Conservation (phyloP, 2,888 invertebrate species). For the Macrophya alboannulata region DNA sequence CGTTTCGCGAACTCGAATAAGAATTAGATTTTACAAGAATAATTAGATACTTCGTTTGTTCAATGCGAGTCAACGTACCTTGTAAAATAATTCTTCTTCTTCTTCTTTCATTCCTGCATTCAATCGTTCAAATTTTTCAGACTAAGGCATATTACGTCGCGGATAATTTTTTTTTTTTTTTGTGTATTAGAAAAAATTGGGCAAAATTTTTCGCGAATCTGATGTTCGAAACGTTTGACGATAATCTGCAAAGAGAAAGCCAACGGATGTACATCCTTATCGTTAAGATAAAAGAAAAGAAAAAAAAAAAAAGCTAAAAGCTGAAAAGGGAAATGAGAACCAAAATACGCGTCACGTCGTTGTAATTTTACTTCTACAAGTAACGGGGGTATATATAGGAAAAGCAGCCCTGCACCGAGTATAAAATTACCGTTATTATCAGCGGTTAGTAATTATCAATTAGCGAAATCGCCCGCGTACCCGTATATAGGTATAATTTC, state of each 20-base stretch:
- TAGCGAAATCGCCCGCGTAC: slow-evolving; percentile 49
- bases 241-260: too few relatives aligned
- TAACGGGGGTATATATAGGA: not conserved
- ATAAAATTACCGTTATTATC: slow-evolving; percentile 54
- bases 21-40: not conserved
- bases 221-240: too few relatives aligned
- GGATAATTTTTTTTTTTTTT: not conserved
- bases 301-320: not conserved
- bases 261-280: too few relatives aligned
- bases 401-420: slow-evolving; percentile 24
- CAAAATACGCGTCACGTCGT: slow-evolving; percentile 31
- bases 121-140: not conserved
- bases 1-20: not conserved
- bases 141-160: too few relatives aligned
- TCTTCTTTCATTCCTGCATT: not conserved
- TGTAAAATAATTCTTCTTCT: too few relatives aligned
- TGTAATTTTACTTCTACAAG: slow-evolving; percentile 20
- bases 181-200: too few relatives aligned
- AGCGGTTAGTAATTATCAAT: slow-evolving; percentile 55
- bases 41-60: not conserved
- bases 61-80: not conserved
- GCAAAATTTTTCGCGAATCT: too few relatives aligned
- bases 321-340: slow-evolving; percentile 7
- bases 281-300: not conserved
- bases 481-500: slow-evolving; percentile 4